phyloP scores from a whole-genome alignment of 1,140 invertebrate species.

The Calosoma granatense region DNA sequence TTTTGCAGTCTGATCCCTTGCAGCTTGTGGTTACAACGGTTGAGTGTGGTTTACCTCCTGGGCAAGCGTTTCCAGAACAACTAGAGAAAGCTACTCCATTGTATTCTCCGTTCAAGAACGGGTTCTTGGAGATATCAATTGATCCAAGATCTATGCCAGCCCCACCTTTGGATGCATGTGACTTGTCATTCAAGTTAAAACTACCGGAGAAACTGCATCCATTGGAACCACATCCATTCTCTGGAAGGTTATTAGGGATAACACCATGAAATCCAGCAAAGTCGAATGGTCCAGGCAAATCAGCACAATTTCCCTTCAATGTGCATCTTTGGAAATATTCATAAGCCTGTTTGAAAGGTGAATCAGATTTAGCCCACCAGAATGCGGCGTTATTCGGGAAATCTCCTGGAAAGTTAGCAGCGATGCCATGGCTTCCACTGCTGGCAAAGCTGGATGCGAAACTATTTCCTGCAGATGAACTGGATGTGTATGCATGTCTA shows the following conservation, averaged over 20 bases:
- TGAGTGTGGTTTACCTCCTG: slow-evolving; percentile 9
- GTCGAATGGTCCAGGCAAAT: slow-evolving; percentile 14
- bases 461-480: background rate
- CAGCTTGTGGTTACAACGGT: background rate
- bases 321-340: slow-evolving; percentile 30
- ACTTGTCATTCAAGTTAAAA: background rate
- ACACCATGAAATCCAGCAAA: slow-evolving; percentile 2
- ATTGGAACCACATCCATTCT: background rate
- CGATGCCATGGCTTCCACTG: background rate
- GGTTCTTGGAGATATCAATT: slow-evolving; percentile 29
- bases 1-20: slow-evolving; percentile 8
- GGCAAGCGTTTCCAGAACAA: background rate
- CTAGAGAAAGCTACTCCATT: slow-evolving; percentile 11
- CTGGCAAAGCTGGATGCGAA: background rate
- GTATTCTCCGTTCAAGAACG: slow-evolving; percentile 25
- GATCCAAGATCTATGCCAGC: slow-evolving; percentile 13
- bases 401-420: slow-evolving; percentile 24
- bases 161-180: slow-evolving; percentile 15
- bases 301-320: slow-evolving; percentile 19
- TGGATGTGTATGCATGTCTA: background rate
- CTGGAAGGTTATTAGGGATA: background rate
- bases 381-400: slow-evolving; percentile 30
- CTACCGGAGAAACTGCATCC: background rate
- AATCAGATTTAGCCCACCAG: slow-evolving; percentile 44
- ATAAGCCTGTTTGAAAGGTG: slow-evolving; percentile 38